Percentiles rank a stretch among this genome's conserved stretches.
These are phyloP conservation scores for Diorhabda sublineata DNA, from an alignment of 1,140 invertebrate genomes.

Conservation along the genomic window DNA sequence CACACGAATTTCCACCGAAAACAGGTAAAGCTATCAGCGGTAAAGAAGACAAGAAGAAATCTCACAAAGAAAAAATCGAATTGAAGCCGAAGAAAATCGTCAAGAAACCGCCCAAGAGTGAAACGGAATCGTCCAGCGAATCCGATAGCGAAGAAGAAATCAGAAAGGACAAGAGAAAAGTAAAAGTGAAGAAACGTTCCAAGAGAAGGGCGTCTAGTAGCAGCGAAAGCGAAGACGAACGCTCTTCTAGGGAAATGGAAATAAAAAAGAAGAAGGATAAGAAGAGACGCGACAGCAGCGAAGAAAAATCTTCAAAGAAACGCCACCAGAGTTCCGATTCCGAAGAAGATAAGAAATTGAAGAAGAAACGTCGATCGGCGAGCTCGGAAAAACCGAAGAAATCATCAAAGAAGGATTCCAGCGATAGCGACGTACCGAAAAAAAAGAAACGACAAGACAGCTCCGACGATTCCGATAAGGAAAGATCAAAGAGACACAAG, in stretches of 20 bases:
- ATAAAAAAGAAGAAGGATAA: constrained; percentile 34
- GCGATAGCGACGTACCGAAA: constrained; percentile 51
- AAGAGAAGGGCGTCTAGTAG: constrained; percentile 45
- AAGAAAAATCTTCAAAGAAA: constrained; percentile 48
- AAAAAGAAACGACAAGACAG: constrained; percentile 48
- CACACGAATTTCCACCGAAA: constrained; percentile 63
- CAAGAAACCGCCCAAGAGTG: constrained; percentile 38
- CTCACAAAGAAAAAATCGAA: constrained; percentile 47
- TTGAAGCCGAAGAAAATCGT: constrained; percentile 34
- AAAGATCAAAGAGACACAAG: constrained; percentile 60
- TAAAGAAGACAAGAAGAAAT: constrained; percentile 46
- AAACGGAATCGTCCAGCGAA: constrained; percentile 44
- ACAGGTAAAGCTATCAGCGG: constrained; percentile 46
- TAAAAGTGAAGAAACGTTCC: constrained; percentile 44
- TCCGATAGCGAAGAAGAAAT: constrained; percentile 51
- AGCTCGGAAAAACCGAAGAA: constrained; percentile 49
- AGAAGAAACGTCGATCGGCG: constrained; percentile 46
- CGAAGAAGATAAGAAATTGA: constrained; percentile 49
- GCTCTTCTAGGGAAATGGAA: constrained; percentile 31
- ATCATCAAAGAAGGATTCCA: constrained; percentile 45
- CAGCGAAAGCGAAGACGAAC: constrained; percentile 44
- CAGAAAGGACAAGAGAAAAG: constrained; percentile 49
- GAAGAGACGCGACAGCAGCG: constrained; percentile 47
- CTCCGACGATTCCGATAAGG: constrained; percentile 46
- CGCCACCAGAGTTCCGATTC: constrained; percentile 47